phyloP scores from a whole-genome alignment of 1,140 invertebrate genomes.

The Drosophila setifemur region DNA sequence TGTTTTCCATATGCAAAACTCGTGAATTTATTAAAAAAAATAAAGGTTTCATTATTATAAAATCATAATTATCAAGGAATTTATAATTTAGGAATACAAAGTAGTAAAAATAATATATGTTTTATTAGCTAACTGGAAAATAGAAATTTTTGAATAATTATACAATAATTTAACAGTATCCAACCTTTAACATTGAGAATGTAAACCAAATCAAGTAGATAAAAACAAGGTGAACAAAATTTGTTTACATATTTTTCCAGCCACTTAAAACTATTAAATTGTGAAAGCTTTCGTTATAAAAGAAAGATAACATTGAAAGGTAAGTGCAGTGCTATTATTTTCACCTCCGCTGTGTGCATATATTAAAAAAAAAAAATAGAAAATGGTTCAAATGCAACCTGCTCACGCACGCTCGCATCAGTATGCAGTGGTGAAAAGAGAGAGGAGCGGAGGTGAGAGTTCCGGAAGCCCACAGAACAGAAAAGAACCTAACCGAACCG shows the following conservation, averaged over 20 bases:
- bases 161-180: no score
- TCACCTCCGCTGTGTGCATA: slow-evolving; percentile 21
- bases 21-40: no score
- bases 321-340: slow-evolving; percentile 14
- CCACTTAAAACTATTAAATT: no score
- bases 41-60: no score
- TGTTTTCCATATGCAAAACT: no score
- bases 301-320: not conserved
- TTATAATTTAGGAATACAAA: no score
- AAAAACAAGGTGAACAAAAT: not conserved
- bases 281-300: slow-evolving; percentile 6
- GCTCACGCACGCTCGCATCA: slow-evolving; percentile 32
- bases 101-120: no score
- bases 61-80: no score
- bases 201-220: not conserved
- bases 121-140: no score
- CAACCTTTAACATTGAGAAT: no score
- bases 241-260: not conserved
- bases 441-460: slow-evolving; percentile 11
- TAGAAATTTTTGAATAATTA: no score
- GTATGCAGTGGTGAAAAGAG: not conserved
- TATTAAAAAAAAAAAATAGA: slow-evolving; percentile 55
- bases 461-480: slow-evolving; percentile 53
- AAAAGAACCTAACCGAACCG: slow-evolving; percentile 24
- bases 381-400: slow-evolving; percentile 67